Evolutionary conservation across 2,888 invertebrate species (phyloP), one percentile per base, ranked within the genome.

Genomic region (Chrysopilus asiliformis): DNA sequence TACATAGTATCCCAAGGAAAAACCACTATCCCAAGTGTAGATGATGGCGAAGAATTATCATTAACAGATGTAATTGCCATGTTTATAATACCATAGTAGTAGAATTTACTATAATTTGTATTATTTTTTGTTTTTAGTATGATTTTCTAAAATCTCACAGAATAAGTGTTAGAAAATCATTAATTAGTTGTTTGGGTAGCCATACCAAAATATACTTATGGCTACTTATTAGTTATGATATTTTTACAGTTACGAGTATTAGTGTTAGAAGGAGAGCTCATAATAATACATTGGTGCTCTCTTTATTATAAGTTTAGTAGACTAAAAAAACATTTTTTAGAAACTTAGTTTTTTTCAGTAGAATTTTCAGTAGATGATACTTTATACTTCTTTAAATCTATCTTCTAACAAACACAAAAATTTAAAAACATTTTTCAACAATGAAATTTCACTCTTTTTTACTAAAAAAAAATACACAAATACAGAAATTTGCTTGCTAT

Each of bases 1-100:
- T 68, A 77, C 72, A 87, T 84, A 76, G 75, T 90, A 65, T 79
- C 90, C 65, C 93, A 94, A 74, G 93, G 93, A 69, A 89, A 87
- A 72, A 79, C 79, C 53, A 81, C 85, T 54, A 91, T 94, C 62
- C 85, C 91, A 58, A 78, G 77, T 67, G 79, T 94, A 60, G 89
- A 93, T 68, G 93, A 93, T 70, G 75, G 74, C 55, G 90, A 89
- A 70, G 91, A 93, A 72, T 79, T 83, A 72, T 48, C 45, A 47
- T 68, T 80, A 60, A 85, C 85, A 55, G 83, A 84, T 71, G 84
- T 84, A 81, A 83, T 58, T 58, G 45, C 38, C 43, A n/a, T n/a
- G n/a, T n/a, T n/a, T n/a, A n/a, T n/a, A n/a, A n/a, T n/a, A n/a
- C n/a, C n/a, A n/a, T n/a, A n/a, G n/a, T n/a, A n/a, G n/a, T n/a